Conservation (phyloP, 2,888 invertebrate species). For the Strigamia crassipes region DNA sequence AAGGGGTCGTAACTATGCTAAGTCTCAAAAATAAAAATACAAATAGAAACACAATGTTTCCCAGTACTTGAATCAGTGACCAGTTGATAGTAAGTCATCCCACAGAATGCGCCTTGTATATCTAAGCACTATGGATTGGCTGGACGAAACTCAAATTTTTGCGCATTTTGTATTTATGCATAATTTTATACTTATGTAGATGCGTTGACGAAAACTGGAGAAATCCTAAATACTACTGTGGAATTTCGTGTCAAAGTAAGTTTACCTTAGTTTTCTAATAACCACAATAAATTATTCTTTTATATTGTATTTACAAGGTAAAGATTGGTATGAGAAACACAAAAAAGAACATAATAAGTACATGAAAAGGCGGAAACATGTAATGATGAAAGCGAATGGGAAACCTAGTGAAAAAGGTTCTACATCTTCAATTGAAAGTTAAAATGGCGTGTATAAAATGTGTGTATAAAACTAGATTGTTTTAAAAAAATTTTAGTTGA, state of each 20-base stretch:
- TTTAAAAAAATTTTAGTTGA: too few species aligned
- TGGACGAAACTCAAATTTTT: too few species aligned
- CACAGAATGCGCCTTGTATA: too few species aligned
- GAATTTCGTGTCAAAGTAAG: slow-evolving; percentile 10
- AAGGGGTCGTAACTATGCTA: too few species aligned
- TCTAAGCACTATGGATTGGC: too few species aligned
- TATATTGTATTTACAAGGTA: not conserved
- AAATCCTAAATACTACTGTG: not conserved
- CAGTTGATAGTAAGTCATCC: too few species aligned
- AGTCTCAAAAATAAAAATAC: too few species aligned
- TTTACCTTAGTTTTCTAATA: not conserved
- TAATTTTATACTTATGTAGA: not conserved
- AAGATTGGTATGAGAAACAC: slow-evolving; percentile 14
- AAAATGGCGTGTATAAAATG: not conserved
- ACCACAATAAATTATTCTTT: too few species aligned
- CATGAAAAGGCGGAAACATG: not conserved
- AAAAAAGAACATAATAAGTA: not conserved
- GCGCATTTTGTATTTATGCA: not conserved
- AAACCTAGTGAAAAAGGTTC: too few species aligned
- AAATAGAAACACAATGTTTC: too few species aligned
- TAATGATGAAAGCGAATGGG: not conserved
- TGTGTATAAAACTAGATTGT: too few species aligned
- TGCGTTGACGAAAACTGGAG: not conserved
- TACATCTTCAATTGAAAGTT: not conserved
- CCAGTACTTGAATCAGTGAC: too few species aligned